A percentile compares a stretch with the other conserved stretches of the same genome.
Conservation (phyloP, 2,888 invertebrate species). For the Eupithecia centaureata region DNA sequence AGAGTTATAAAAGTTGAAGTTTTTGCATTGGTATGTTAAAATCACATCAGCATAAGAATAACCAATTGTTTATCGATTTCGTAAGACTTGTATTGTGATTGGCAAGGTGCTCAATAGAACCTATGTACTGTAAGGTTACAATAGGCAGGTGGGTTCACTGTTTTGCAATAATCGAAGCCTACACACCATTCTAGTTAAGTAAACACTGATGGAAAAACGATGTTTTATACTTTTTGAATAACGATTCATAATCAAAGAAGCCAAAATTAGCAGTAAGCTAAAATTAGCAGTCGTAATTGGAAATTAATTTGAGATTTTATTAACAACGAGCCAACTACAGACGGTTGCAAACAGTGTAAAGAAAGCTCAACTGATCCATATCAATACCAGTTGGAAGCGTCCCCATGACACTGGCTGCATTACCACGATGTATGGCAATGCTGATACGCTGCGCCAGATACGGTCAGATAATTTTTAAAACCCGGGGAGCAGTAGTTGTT, state of each 20-base stretch:
- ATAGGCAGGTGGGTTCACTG: slow-evolving; percentile 14
- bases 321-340: too few species aligned
- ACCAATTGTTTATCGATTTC: slow-evolving; percentile 25
- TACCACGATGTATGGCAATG: too few species aligned
- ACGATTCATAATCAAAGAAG: neutral
- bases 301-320: neutral
- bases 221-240: neutral
- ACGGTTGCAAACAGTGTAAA: too few species aligned
- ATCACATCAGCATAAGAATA: slow-evolving; percentile 15
- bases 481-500: too few species aligned
- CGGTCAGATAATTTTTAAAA: too few species aligned
- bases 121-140: slow-evolving; percentile 19
- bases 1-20: neutral
- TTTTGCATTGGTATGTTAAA: slow-evolving; percentile 6
- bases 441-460: too few species aligned
- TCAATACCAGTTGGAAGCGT: too few species aligned
- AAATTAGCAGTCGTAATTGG: neutral
- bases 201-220: neutral
- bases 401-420: too few species aligned
- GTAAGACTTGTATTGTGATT: slow-evolving; percentile 19
- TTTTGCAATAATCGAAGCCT: slow-evolving; percentile 22
- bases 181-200: neutral
- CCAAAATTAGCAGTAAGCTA: neutral
- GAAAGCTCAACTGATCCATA: too few species aligned
- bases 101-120: slow-evolving; percentile 5